Base-by-base conservation (phyloP, 2,113 vertebrate species). In the Lichenostomus cassidix region DNA sequence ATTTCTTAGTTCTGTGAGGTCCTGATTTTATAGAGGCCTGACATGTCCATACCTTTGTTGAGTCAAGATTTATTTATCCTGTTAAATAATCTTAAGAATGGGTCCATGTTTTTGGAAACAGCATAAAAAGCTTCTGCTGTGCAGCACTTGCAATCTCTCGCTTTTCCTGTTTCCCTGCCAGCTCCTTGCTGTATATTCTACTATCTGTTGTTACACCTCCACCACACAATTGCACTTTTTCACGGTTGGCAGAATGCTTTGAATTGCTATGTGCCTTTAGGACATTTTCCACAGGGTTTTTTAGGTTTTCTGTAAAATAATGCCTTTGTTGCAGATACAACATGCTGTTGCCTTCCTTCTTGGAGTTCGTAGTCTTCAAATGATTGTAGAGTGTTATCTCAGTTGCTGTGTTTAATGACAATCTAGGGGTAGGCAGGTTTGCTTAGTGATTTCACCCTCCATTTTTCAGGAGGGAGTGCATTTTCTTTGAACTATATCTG, bases 181-280 rank as follows among this genome's bases (percentile, higher is more conserved):
- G 24, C 44, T 75, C 12, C 50, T 73, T 52, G 37, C 42, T 63
- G 7, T 29, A 18, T 59, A 60, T 60, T 67, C 58, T 90, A 24
- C 4, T 7, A 11, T 52, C 23, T 69, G 8, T 78, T 68, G 9
- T 55, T 86, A 11, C 3, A 8, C 0, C 0, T 64, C 14, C 0
- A 0, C 12, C 39, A 28, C 20, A 18, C 21, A 37, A 24, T 80
- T 80, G 39, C 22, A 37, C 22, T 60, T 58, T 10, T 60, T 80
- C 22, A 1, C 27, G 35, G 24, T 62, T 92, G 83, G 28, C 46
- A 62, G 33, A 53, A 42, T 79, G 44, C 37, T 91, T 85, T 85
- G 20, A 41, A 35, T 76, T 86, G 22, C n/a, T 44, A 0, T 6
- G 6, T 76, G 17, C 22, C 11, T 33, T 15, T 56, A 21, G 69